phyloP scores from a whole-genome alignment of 2,797 vertebrate species.

The Clarias platycephalus region DNA sequence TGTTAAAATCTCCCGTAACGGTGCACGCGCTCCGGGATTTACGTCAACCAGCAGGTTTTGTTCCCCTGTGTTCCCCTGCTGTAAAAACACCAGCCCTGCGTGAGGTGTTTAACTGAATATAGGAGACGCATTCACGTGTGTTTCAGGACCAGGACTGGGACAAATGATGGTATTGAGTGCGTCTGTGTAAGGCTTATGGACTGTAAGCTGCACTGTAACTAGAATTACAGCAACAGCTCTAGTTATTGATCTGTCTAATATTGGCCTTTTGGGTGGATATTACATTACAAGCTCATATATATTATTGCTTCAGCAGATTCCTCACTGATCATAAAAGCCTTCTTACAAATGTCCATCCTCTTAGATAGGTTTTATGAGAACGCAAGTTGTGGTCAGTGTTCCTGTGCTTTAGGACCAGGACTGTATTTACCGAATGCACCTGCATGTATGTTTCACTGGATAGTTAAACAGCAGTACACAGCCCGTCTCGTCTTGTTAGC shows the following conservation, averaged over 20 bases:
- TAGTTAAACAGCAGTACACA: background rate
- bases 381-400: background rate
- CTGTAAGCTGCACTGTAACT: background rate
- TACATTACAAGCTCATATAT: constrained; percentile 9
- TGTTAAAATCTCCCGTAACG: too few relatives aligned
- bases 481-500: background rate
- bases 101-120: background rate
- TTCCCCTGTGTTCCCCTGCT: background rate
- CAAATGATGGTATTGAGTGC: background rate
- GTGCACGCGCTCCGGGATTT: background rate
- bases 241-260: background rate
- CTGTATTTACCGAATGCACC: background rate
- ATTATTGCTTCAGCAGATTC: background rate
- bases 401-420: background rate
- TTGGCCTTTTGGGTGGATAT: background rate
- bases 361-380: background rate
- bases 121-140: background rate
- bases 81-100: background rate
- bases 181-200: too few relatives aligned
- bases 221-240: background rate
- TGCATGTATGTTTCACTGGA: background rate
- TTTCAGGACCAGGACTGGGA: background rate
- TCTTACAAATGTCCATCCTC: background rate
- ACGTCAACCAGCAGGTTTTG: background rate
- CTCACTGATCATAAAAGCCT: background rate